phyloP scores from a whole-genome alignment of 53 echinoderm and acorn worm genomes.

The Henricia sp. region DNA sequence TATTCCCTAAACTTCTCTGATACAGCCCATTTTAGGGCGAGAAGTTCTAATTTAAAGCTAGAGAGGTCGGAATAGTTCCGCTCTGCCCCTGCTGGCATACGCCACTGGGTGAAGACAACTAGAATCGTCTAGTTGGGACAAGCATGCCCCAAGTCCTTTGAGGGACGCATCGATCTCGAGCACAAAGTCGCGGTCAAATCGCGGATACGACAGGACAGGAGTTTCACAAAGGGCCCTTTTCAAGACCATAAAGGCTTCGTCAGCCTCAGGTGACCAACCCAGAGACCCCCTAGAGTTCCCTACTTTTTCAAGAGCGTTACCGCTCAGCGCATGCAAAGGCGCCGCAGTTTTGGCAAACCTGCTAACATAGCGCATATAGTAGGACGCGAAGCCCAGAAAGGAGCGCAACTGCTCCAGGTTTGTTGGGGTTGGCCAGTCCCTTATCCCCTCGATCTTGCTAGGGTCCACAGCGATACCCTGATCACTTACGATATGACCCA shows the following conservation, averaged over 20 bases:
- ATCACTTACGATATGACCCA: not conserved
- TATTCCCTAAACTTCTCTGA: constrained; percentile 1
- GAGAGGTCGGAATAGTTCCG: too few species aligned
- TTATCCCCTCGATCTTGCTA: too few species aligned
- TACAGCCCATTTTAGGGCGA: not conserved
- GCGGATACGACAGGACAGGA: constrained; percentile 12
- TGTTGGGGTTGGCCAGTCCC: not conserved
- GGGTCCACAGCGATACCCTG: constrained; percentile 1
- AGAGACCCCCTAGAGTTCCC: not conserved
- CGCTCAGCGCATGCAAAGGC: not conserved
- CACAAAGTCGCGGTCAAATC: constrained; percentile 6
- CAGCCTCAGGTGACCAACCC: not conserved
- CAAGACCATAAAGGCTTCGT: constrained; percentile 3
- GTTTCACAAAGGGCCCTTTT: not conserved
- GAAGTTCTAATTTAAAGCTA: not conserved
- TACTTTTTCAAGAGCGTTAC: not conserved
- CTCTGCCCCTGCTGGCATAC: constrained; percentile 6
- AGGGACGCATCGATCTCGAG: constrained; percentile 31
- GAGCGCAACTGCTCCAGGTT: not conserved
- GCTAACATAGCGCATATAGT: not conserved
- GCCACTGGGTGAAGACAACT: constrained; percentile 2
- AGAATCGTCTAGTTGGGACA: not conserved
- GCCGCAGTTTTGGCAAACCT: constrained; percentile 3
- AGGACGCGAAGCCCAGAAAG: not conserved
- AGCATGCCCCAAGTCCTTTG: too few species aligned